These are phyloP conservation scores for Cordilura impudica DNA, from an alignment of 2,888 invertebrate genomes.

Conservation along the genomic window DNA sequence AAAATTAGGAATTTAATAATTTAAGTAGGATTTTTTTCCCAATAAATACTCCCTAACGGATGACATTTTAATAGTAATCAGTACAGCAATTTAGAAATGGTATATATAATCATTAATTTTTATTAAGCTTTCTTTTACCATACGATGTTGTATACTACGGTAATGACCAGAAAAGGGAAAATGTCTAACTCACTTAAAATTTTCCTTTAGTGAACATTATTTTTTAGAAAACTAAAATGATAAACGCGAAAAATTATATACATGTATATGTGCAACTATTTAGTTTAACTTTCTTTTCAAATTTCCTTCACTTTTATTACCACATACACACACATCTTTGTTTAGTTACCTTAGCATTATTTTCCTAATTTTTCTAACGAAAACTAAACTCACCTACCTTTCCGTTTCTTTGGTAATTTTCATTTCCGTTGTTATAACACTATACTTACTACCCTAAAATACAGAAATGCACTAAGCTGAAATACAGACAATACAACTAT, in stretches of 20 bases:
- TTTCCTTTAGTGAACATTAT: too few species aligned
- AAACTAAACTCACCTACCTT: conserved; percentile 49
- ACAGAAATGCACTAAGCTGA: background rate
- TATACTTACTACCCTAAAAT: background rate
- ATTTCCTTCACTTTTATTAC: conserved; percentile 20
- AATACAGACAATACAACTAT: conserved; percentile 36
- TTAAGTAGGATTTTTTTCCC: too few species aligned
- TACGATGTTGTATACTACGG: too few species aligned
- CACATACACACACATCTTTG: background rate
- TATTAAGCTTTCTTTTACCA: too few species aligned
- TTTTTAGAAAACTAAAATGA: too few species aligned
- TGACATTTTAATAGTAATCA: too few species aligned
- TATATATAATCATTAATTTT: too few species aligned
- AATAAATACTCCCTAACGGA: too few species aligned
- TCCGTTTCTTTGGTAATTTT: conserved; percentile 57
- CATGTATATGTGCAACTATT: background rate
- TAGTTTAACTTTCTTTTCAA: conserved; percentile 14
- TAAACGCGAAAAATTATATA: background rate
- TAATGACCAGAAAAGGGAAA: too few species aligned
- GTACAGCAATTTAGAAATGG: too few species aligned
- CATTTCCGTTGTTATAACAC: conserved; percentile 29
- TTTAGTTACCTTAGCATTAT: background rate
- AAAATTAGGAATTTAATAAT: too few species aligned
- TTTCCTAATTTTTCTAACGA: conserved; percentile 3
- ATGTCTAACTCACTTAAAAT: too few species aligned